Base-by-base conservation (phyloP, 1,140 invertebrate species). In the Ceratina calcarata region DNA sequence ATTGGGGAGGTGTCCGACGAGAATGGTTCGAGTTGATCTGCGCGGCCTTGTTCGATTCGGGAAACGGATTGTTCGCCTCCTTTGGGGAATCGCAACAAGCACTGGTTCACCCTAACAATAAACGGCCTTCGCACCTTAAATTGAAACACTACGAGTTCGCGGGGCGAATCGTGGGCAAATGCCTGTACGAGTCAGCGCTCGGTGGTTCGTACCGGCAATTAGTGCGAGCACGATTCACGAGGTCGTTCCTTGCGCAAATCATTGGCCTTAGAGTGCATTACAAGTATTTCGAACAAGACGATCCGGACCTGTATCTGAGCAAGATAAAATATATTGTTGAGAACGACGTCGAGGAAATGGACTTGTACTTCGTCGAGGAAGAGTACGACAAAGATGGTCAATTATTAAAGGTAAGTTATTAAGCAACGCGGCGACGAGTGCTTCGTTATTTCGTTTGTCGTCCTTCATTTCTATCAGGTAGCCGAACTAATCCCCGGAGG, bases 221-320 rank as follows among this genome's bases (percentile, higher is more conserved):
- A 74, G 97, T 99, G 18, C 95, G 97, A 76, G 98, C 98, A 0
- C 94, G 97, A 81, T 98, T 99, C 89, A 97, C 97, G 24, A 94
- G 98, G 72, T 98, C 97, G n/a, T 99, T 99, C 93, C 93, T 99
- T 49, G 98, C 98, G 58, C 98, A 98, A 94, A 95, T 99, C 62
- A 98, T 99, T 88, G 98, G 98, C 51, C 95, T 99, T 51, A 91
- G 97, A 84, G 97, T 99, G 37, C 97, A 98, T 93, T 98, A 98
- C 88, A 98, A 98, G 96, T 98, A 99, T 93, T 99, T 99, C 93
- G 97, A 98, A 89, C 97, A 98, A 93, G 98, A 99, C 90, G 98
- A 99, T 93, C 98, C 98, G 0, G 98, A 98, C 91, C 93, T 99
- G 32, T 99, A 98, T 91, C 93, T 98, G 69, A 96, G 96, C 16